Conservation (phyloP, 2,797 vertebrate genomes). For the Gobionotothen gibberifrons region DNA sequence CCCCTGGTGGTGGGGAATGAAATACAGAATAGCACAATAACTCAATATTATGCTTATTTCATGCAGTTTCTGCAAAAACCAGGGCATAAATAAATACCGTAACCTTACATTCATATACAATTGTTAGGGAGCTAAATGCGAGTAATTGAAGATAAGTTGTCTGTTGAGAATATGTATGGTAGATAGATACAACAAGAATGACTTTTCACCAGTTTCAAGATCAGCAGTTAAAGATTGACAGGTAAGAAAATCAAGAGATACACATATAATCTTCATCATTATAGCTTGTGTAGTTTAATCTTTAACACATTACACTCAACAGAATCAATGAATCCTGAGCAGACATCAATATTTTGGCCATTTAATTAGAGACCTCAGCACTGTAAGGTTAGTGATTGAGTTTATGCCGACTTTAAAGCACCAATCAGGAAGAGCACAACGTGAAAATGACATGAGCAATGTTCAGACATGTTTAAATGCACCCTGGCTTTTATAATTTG, state of each 20-base stretch:
- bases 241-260: constrained; percentile 16
- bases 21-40: background rate
- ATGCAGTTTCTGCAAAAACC: background rate
- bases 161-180: background rate
- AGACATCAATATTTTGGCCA: constrained; percentile 20
- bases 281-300: constrained; percentile 48
- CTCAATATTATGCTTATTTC: background rate
- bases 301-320: constrained; percentile 48
- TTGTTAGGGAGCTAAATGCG: no score
- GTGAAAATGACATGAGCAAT: constrained; percentile 23
- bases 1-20: background rate
- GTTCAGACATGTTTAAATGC: constrained; percentile 15
- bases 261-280: background rate
- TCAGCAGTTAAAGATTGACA: background rate
- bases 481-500: constrained; percentile 16
- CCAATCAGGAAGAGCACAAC: constrained; percentile 24
- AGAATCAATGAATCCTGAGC: constrained; percentile 48
- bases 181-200: background rate
- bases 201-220: background rate
- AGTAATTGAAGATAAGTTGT: no score
- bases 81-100: background rate
- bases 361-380: constrained; percentile 7
- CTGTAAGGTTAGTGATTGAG: constrained; percentile 22
- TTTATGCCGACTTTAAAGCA: constrained; percentile 48
- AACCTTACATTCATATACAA: no score